Evolutionary conservation across 2,888 invertebrate species (phyloP).

Genomic region (Brachylomia viminalis): DNA sequence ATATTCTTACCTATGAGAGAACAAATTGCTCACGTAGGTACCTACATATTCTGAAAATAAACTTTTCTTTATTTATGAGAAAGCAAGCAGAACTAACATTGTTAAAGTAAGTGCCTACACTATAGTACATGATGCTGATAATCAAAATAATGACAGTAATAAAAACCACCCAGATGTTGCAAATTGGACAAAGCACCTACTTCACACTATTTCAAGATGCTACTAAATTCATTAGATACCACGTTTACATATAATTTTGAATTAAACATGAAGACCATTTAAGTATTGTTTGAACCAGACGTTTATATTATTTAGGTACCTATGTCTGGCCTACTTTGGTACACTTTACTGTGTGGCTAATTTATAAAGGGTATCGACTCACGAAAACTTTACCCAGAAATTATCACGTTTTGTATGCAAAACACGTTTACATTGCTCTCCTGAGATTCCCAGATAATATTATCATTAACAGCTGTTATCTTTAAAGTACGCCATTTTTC

Average conservation of each 20-base stretch:
- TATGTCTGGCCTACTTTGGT: conserved; percentile 41
- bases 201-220: conserved; percentile 3
- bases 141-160: conserved; percentile 1
- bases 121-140: neutral
- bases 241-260: conserved; percentile 32
- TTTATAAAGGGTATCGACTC: conserved; percentile 46
- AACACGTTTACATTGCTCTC: conserved; percentile 44
- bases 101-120: neutral
- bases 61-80: neutral
- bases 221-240: conserved; percentile 23
- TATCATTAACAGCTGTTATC: conserved; percentile 48
- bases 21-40: neutral
- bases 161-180: neutral
- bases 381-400: conserved; percentile 29
- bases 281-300: conserved; percentile 30
- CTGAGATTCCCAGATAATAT: conserved; percentile 46
- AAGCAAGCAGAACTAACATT: neutral
- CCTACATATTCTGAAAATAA: neutral
- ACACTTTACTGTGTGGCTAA: conserved; percentile 27
- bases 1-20: neutral
- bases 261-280: conserved; percentile 35
- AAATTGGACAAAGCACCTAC: neutral
- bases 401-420: conserved; percentile 50
- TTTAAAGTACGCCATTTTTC: conserved; percentile 31
- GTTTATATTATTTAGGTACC: conserved; percentile 16